Percentiles rank a stretch among this genome's conserved stretches.
Conservation (phyloP, 2,797 vertebrate genomes). For the Syncerus caffer region DNA sequence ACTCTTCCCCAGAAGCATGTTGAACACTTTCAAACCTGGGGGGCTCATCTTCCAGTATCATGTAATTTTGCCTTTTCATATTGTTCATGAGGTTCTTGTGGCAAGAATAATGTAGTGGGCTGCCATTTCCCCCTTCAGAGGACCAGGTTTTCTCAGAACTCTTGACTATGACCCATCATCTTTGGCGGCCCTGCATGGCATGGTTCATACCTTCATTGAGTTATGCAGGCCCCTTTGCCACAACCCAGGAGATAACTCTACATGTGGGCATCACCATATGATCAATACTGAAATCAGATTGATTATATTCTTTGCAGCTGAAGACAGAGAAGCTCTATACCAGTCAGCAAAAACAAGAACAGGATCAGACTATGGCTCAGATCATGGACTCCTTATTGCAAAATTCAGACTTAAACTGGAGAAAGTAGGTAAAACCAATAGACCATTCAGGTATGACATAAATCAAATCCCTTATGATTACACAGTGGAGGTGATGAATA, state of each 20-base stretch:
- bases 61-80: neutral
- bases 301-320: neutral
- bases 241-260: neutral
- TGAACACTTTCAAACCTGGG: neutral
- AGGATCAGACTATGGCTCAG: neutral
- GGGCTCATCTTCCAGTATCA: neutral
- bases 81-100: neutral
- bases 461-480: neutral
- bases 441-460: neutral
- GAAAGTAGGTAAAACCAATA: neutral
- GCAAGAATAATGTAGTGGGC: neutral
- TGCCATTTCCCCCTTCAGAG: neutral
- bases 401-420: neutral
- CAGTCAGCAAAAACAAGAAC: neutral
- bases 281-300: neutral
- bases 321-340: neutral
- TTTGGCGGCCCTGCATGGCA: neutral
- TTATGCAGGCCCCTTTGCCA: neutral
- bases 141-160: neutral
- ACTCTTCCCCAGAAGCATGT: neutral
- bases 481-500: neutral
- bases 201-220: neutral
- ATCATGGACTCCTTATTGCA: neutral
- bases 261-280: neutral
- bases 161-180: neutral